Evolutionary conservation across 2,888 invertebrate species (phyloP), one percentile per base, ranked within the genome.

Genomic region (Phengaris arion): DNA sequence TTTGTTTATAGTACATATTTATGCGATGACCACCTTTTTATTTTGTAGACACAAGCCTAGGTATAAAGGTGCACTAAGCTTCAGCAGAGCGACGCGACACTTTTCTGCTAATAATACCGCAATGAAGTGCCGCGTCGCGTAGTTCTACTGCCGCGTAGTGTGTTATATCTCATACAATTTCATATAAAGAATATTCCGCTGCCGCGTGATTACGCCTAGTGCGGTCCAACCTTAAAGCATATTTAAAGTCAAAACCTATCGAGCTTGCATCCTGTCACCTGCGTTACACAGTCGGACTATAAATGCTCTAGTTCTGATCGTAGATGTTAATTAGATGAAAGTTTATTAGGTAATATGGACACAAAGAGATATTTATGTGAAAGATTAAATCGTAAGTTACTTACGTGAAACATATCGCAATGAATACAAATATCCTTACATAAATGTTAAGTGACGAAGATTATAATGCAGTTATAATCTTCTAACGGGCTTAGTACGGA

Each of bases 251-350:
- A 51, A 51, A 22, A 70, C 6, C 70, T 1, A 70, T 48, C 22
- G 10, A 51, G 48, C 70, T 48, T 51, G 10, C 22, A 69, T 69
- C 46, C 69, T 52, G 52, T 70, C 70, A 70, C 22, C 52, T 7
- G 72, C 15, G 46, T 46, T 54, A 72, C 72, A 54, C 54, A 54
- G 12, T 12, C 13, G 12, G 72, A 72, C 72, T 72, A 72, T 72
- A 79, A 78, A 64, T 59, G 74, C 57, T 64, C 77, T 76, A 78
- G 35, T 76, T 76, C 74, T 78, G 75, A 78, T 77, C 48, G 68
- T 68, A 68, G 74, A 75, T 78, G 75, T 59, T 77, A 78, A 78
- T 75, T 68, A 76, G 76, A 77, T 74, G 79, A 79, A 79, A 79
- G 79, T 79, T n/a, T 48, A 54, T 75, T 75, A 70, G 55, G 75